Percentiles rank a stretch among this genome's conserved stretches.
These are phyloP conservation scores for Mastigias papua DNA, from an alignment of 30 jellyfish, hydroid and myxozoan genomes.

Conservation along the genomic window DNA sequence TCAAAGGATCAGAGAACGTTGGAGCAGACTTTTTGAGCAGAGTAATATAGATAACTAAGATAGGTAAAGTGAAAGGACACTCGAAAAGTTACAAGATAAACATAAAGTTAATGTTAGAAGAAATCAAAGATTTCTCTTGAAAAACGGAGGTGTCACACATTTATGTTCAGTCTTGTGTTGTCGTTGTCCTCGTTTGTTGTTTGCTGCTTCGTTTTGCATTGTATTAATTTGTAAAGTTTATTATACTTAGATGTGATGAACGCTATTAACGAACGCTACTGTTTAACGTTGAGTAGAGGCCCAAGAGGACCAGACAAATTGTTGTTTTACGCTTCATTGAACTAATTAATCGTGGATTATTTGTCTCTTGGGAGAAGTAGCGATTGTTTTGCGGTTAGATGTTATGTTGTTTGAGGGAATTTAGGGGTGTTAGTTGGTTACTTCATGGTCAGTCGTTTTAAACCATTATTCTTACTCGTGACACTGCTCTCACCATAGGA, in stretches of 20 bases:
- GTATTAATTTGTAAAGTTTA: slow-evolving; percentile 9
- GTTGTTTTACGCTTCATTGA: background rate
- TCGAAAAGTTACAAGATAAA: slow-evolving; percentile 30
- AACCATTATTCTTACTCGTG: too few relatives aligned
- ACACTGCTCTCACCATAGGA: too few relatives aligned
- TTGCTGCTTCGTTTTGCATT: slow-evolving; percentile 25
- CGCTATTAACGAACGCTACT: background rate
- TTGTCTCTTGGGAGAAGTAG: too few relatives aligned
- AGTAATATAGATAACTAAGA: background rate
- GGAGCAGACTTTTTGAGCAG: slow-evolving; percentile 57
- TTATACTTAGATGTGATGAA: slow-evolving; percentile 1
- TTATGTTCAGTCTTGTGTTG: slow-evolving; percentile 21
- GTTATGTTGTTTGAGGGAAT: too few relatives aligned
- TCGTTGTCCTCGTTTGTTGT: slow-evolving; percentile 9
- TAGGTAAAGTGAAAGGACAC: slow-evolving; percentile 32
- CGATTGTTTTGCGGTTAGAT: too few relatives aligned
- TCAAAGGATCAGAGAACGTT: too few relatives aligned
- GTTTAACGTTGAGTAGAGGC: background rate
- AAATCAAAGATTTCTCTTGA: slow-evolving; percentile 53
- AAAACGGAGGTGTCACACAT: slow-evolving; percentile 62
- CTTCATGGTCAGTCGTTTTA: too few relatives aligned
- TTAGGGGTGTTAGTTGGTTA: too few relatives aligned
- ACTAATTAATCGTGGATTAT: background rate
- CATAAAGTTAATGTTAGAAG: slow-evolving; percentile 37
- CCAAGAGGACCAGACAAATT: slow-evolving; percentile 11